Evolutionary conservation across 1,140 invertebrate species (phyloP).

Genomic region (Oreohelix idahoensis): DNA sequence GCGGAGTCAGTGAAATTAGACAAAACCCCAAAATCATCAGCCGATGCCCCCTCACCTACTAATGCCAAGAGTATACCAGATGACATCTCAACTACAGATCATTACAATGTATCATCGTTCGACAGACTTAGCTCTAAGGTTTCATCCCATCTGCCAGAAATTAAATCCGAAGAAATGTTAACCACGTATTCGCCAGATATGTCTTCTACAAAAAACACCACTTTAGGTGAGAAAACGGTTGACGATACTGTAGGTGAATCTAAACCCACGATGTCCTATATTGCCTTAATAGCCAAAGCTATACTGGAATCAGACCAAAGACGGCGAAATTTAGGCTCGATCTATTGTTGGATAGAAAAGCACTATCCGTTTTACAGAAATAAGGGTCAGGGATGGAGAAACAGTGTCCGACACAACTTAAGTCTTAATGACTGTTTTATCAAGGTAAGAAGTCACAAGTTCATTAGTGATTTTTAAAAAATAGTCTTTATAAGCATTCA

Average conservation of each 20-base stretch:
- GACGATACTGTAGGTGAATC: conserved; percentile 44
- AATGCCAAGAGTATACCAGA: neutral
- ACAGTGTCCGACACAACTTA: conserved; percentile 72
- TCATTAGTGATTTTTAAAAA: no score
- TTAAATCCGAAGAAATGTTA: no score
- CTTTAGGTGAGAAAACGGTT: neutral
- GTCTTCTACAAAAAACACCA: neutral
- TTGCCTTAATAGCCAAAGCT: conserved; percentile 67
- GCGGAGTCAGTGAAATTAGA: neutral
- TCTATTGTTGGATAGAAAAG: conserved; percentile 69
- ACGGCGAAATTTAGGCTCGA: conserved; percentile 64
- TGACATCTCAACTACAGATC: neutral
- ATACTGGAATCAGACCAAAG: conserved; percentile 64
- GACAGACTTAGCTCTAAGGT: no score
- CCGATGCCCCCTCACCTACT: neutral
- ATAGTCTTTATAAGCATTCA: no score
- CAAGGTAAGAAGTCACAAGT: no score
- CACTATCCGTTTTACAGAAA: conserved; percentile 69
- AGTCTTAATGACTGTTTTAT: conserved; percentile 72
- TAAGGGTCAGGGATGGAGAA: conserved; percentile 70
- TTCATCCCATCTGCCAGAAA: no score
- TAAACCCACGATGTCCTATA: conserved; percentile 68
- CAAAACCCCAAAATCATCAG: neutral
- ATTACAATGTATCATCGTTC: no score
- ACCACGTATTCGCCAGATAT: no score